These are phyloP conservation scores for Drosophila parabipectinata DNA, from an alignment of 1,140 invertebrate species.

Conservation along the genomic window DNA sequence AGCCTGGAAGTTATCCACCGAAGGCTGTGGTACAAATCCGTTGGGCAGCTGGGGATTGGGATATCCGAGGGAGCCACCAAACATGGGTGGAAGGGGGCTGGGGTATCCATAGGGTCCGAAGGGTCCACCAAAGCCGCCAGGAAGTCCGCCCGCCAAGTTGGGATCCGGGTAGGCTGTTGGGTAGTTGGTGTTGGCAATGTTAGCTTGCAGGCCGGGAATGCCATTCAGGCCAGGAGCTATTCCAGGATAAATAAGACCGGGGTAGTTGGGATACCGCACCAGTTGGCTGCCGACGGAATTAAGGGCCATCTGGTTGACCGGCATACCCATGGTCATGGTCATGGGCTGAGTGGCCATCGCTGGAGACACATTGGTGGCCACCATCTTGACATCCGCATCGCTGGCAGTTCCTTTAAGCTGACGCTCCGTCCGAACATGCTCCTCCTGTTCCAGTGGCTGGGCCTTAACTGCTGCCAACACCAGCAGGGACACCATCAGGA, in stretches of 20 bases:
- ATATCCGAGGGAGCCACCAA: slow-evolving; percentile 21
- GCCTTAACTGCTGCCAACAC: slow-evolving; percentile 35
- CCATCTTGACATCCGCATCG: slow-evolving; percentile 68
- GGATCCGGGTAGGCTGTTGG: slow-evolving; percentile 42
- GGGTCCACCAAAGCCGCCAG: slow-evolving; percentile 10
- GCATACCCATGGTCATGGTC: slow-evolving; percentile 30
- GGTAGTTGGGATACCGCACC: slow-evolving; percentile 58
- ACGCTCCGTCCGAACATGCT: slow-evolving; percentile 44
- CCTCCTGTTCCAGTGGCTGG: slow-evolving; percentile 37
- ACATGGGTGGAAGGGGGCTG: slow-evolving; percentile 12
- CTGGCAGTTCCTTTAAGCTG: slow-evolving; percentile 47
- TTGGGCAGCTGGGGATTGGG: slow-evolving; percentile 41
- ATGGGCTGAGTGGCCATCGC: slow-evolving; percentile 12
- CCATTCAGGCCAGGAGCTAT: slow-evolving; percentile 18
- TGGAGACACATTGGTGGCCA: slow-evolving; percentile 60
- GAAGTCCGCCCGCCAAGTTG: slow-evolving; percentile 16
- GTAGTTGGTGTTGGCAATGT: slow-evolving; percentile 47
- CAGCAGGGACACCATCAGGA: slow-evolving; percentile 49
- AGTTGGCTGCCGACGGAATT: slow-evolving; percentile 46
- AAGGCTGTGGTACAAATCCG: slow-evolving; percentile 43
- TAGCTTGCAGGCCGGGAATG: slow-evolving; percentile 35
- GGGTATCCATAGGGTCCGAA: slow-evolving; percentile 37
- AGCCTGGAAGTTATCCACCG: slow-evolving; percentile 54
- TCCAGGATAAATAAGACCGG: slow-evolving; percentile 40
- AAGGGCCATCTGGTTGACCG: slow-evolving; percentile 56